phyloP scores from a whole-genome alignment of 2,113 vertebrate genomes.

The Pseudorhombus dupliciocellatus region DNA sequence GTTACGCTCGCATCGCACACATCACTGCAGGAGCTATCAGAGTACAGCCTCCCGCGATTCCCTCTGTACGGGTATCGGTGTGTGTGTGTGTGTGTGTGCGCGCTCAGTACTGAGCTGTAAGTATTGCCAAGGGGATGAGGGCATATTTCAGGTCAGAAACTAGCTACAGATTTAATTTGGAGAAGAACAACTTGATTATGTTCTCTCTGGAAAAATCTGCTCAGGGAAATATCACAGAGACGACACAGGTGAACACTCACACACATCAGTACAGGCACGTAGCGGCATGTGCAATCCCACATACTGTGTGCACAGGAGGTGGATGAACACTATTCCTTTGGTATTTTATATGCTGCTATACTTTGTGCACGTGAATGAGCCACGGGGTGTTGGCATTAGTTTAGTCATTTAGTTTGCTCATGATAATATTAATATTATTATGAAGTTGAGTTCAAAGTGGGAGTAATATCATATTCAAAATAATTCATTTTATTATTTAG shows the following conservation, averaged over 20 bases:
- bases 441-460: no score
- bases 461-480: no score
- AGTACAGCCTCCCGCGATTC: slow-evolving; percentile 35
- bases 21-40: slow-evolving; percentile 59
- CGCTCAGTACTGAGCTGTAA: slow-evolving; percentile 28
- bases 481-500: no score
- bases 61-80: slow-evolving; percentile 12
- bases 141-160: slow-evolving; percentile 74
- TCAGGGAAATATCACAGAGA: slow-evolving; percentile 43
- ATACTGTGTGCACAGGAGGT: not conserved
- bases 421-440: no score
- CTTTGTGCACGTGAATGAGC: no score
- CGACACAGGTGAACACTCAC: slow-evolving; percentile 35
- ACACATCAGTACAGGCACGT: not conserved
- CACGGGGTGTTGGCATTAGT: no score
- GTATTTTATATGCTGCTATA: no score
- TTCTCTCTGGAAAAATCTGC: slow-evolving; percentile 43
- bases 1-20: slow-evolving; percentile 52
- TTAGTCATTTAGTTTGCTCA: no score
- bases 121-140: slow-evolving; percentile 59
- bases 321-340: no score
- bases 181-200: slow-evolving; percentile 71
- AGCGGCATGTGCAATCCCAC: not conserved
- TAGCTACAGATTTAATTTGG: slow-evolving; percentile 73
- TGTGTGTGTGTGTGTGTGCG: slow-evolving; percentile 24